Percentiles rank a stretch among this genome's conserved stretches.
These are phyloP conservation scores for Leptinotarsa texana DNA, from an alignment of 1,140 invertebrate genomes.

Conservation along the genomic window DNA sequence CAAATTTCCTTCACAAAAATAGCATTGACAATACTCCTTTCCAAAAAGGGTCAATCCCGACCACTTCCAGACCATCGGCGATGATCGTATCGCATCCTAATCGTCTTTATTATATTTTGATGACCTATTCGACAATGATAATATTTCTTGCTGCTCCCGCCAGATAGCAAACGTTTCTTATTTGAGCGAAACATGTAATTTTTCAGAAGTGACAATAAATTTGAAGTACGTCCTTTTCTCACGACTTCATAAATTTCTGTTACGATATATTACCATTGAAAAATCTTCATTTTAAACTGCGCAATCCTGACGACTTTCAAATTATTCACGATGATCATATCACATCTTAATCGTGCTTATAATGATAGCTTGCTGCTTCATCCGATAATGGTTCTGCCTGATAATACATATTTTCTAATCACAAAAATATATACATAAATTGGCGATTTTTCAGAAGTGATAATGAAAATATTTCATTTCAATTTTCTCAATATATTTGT, in stretches of 20 bases:
- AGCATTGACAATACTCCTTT: no score
- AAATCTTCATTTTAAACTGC: neutral
- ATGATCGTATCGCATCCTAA: conserved; percentile 29
- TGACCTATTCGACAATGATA: neutral
- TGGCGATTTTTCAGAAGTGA: no score
- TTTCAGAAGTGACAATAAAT: no score
- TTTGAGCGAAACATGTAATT: no score
- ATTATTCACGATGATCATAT: conserved; percentile 20
- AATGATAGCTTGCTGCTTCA: conserved; percentile 43
- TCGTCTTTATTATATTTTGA: conserved; percentile 40
- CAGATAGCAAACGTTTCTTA: neutral
- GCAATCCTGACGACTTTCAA: conserved; percentile 38
- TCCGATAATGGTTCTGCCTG: conserved; percentile 49
- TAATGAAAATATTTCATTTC: no score
- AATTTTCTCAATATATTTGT: no score
- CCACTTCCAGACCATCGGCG: conserved; percentile 36
- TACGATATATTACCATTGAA: no score
- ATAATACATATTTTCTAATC: no score
- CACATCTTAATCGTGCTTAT: conserved; percentile 34
- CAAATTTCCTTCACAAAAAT: no score
- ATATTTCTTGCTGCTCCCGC: conserved; percentile 29
- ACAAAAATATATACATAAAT: no score
- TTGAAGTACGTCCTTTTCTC: no score
- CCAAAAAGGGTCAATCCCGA: conserved; percentile 16
- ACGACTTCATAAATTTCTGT: no score